Evolutionary conservation across 2,797 vertebrate genomes (phyloP).

Genomic region (Molossus alvarezi): DNA sequence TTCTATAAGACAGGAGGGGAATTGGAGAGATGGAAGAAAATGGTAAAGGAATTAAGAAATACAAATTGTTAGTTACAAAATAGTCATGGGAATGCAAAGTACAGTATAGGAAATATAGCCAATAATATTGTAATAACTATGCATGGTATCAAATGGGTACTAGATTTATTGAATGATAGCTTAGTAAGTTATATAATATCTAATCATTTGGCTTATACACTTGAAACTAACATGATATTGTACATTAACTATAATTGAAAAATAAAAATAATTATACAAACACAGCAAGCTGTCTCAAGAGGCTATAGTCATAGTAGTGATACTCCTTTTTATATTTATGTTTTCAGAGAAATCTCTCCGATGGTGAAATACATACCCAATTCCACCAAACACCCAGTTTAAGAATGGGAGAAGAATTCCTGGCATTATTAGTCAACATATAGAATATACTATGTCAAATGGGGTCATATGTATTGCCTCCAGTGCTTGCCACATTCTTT

Average conservation of each 20-base stretch:
- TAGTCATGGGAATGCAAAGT: background rate
- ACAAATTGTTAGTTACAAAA: background rate
- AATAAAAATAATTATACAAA: background rate
- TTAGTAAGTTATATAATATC: background rate
- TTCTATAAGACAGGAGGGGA: background rate
- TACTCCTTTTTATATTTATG: constrained; percentile 1
- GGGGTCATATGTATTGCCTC: background rate
- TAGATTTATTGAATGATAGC: background rate
- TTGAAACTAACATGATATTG: background rate
- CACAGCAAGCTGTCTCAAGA: background rate
- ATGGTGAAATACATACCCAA: background rate
- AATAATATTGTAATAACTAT: background rate
- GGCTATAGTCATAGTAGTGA: background rate
- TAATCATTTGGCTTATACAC: background rate
- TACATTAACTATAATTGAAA: background rate
- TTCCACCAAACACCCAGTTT: background rate
- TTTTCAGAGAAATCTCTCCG: background rate
- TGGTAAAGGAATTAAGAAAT: background rate
- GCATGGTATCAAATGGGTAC: background rate
- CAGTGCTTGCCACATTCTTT: background rate
- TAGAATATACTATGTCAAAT: background rate
- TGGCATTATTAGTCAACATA: background rate
- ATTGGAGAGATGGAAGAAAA: background rate
- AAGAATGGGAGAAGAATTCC: background rate
- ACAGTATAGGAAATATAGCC: background rate